Base-by-base conservation (phyloP, 2,888 invertebrate species). In the Monopis laevigella region DNA sequence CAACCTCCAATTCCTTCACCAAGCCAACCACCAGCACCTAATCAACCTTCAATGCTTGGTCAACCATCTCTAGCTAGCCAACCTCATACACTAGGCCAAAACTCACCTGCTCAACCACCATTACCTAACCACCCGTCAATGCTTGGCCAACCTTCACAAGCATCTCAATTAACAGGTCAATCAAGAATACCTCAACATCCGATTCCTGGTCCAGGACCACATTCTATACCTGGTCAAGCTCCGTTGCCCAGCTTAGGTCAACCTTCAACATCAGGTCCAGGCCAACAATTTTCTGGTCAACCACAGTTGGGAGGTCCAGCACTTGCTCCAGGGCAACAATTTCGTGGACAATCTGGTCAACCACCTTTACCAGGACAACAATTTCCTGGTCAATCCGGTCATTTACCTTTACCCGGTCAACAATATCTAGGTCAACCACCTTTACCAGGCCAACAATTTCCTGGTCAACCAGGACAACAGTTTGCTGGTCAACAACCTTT, bases 341-440 rank as follows among this genome's bases (percentile, higher is more conserved):
- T 27, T 48, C 49, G n/a, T n/a, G n/a, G n/a, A n/a, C n/a, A n/a
- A 50, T 47, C 60, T 1, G 68, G 74, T 1, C 50, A 43, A 30
- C 38, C 27, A 30, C 44, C 39, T 1, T 36, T 44, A 41, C 44
- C 56, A 49, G 64, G 65, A 6, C 66, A 66, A 57, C 66, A 60
- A 8, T 55, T 60, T 52, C 57, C 62, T 3, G 61, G 61, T 4
- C 63, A 63, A 45, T 55, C 62, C 3, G 61, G 61, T 4, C 63
- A 63, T 45, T 55, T 56, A 1, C 58, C 62, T 8, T 53, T 65
- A 46, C 58, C 61, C 13, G 66, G 62, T 24, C 62, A 55, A 17
- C 61, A 56, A 11, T 64, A 52, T 39, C 24, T 40, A 2, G 45
- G 46, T 0, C 44, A 43, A 38, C 45, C 40, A 8, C 47, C 45